Conservation (phyloP, 1,140 invertebrate genomes). For the Monomorium pharaonis region DNA sequence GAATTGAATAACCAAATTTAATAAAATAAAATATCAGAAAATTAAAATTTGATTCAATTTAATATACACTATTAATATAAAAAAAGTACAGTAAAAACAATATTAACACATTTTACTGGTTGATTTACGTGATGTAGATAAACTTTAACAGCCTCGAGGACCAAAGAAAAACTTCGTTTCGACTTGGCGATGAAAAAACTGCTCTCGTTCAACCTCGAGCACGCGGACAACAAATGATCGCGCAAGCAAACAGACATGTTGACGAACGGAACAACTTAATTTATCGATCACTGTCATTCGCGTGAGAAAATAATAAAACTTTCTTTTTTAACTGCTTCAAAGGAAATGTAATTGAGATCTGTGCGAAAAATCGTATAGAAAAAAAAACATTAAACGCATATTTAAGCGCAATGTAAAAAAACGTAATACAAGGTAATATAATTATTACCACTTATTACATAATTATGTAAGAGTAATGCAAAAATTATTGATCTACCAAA, state of each 20-base stretch:
- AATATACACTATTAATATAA: background rate
- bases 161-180: constrained; percentile 44
- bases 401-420: background rate
- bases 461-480: background rate
- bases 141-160: constrained; percentile 62
- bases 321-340: background rate
- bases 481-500: background rate
- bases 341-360: background rate
- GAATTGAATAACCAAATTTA: background rate
- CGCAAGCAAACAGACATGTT: background rate
- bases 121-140: too few species aligned
- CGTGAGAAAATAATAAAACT: background rate
- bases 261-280: background rate
- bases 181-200: constrained; percentile 22
- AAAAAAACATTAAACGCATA: background rate
- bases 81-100: too few species aligned
- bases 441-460: too few species aligned
- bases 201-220: background rate
- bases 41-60: background rate
- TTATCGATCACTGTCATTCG: background rate
- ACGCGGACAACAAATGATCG: constrained; percentile 35
- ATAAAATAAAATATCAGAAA: background rate
- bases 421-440: background rate
- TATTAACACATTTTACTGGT: too few species aligned
- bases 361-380: background rate